Conservation (phyloP, 2,797 vertebrate species). For the Cyprinella venusta region DNA sequence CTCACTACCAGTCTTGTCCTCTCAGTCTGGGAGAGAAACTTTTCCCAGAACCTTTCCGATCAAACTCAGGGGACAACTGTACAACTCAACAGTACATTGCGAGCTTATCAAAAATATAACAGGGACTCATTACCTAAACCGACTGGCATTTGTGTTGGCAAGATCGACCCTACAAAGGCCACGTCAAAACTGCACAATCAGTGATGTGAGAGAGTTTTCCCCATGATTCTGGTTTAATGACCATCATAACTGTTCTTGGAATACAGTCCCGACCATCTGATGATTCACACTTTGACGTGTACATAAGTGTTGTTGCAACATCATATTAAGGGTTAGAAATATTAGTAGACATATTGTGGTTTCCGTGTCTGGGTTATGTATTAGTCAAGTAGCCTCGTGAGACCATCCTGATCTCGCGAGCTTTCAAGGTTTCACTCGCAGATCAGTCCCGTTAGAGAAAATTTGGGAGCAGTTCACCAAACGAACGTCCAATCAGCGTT, state of each 20-base stretch:
- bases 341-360: background rate
- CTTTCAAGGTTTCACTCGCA: too few species aligned
- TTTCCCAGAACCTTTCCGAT: conserved; percentile 72
- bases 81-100: conserved; percentile 64
- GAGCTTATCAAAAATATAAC: conserved; percentile 58
- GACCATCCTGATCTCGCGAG: too few species aligned
- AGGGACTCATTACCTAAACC: conserved; percentile 54
- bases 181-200: conserved; percentile 60
- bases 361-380: background rate
- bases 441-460: too few species aligned
- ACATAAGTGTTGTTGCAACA: background rate
- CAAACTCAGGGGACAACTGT: conserved; percentile 47
- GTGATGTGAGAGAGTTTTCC: conserved; percentile 67
- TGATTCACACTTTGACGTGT: conserved; percentile 33
- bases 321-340: background rate
- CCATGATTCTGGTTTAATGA: conserved; percentile 48
- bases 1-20: conserved; percentile 48
- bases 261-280: background rate
- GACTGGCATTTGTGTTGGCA: conserved; percentile 76
- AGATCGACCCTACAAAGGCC: conserved; percentile 55
- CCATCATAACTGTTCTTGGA: conserved; percentile 46
- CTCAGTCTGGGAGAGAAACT: conserved; percentile 75
- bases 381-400: too few species aligned
- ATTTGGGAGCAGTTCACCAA: too few species aligned
- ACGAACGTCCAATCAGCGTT: too few species aligned